phyloP scores from a whole-genome alignment of 2,888 invertebrate genomes.

The Leptinotarsa peninsularis region DNA sequence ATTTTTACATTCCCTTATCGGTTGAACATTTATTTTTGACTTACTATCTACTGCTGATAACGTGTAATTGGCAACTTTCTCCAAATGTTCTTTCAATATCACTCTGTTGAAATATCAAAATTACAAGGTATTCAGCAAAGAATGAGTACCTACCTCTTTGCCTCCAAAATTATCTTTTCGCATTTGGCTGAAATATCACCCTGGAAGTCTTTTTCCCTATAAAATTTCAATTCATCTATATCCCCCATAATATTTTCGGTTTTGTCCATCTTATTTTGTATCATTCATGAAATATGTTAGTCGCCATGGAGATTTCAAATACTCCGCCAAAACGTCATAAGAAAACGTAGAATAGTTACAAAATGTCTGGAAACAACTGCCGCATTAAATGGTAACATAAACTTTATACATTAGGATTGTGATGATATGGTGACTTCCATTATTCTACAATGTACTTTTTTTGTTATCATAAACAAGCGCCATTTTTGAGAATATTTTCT shows the following conservation, averaged over 20 bases:
- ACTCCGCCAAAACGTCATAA: slow-evolving; percentile 24
- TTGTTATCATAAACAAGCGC: too few species aligned
- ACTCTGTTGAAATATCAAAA: slow-evolving; percentile 38
- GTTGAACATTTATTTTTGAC: neutral
- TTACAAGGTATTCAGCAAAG: neutral
- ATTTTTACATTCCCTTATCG: slow-evolving; percentile 25
- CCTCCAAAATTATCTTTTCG: slow-evolving; percentile 38
- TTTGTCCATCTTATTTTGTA: neutral
- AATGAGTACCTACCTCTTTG: slow-evolving; percentile 34
- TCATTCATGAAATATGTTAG: neutral
- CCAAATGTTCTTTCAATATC: slow-evolving; percentile 43
- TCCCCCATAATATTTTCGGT: slow-evolving; percentile 3
- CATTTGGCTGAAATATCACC: slow-evolving; percentile 27
- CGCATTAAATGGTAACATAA: too few species aligned
- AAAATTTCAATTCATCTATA: slow-evolving; percentile 17
- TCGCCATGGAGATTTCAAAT: slow-evolving; percentile 34
- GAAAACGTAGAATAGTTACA: too few species aligned
- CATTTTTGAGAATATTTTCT: too few species aligned
- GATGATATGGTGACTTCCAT: too few species aligned
- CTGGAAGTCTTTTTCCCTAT: neutral
- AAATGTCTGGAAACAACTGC: too few species aligned
- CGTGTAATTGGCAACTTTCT: slow-evolving; percentile 44
- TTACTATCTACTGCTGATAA: slow-evolving; percentile 28
- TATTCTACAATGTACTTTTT: too few species aligned
- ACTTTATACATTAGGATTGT: too few species aligned